A percentile compares a stretch with the other conserved stretches of the same genome.
phyloP scores from a whole-genome alignment of 2,113 vertebrate species.

The Saguinus imperator region DNA sequence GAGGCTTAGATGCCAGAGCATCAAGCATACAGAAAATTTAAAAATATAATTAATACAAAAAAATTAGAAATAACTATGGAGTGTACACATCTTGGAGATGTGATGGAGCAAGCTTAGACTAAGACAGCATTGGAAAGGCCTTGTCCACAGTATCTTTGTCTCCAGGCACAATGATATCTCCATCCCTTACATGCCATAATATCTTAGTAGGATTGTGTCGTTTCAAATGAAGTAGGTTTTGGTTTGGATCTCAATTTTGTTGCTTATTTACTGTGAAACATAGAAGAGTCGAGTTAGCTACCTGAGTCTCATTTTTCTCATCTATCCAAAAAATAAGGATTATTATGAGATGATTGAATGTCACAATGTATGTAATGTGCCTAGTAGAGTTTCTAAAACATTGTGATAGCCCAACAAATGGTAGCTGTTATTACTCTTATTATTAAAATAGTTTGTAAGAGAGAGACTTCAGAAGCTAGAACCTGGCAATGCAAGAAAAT shows the following conservation, averaged over 20 bases:
- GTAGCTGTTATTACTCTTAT: not conserved
- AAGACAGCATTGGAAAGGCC: rapidly evolving
- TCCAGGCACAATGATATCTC: not conserved
- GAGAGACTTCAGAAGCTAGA: not conserved
- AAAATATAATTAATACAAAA: not conserved
- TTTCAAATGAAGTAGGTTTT: not conserved
- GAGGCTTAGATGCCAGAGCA: not conserved
- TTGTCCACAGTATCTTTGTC: not conserved
- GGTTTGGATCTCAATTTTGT: not conserved
- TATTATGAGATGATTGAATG: not conserved
- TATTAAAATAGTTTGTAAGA: not conserved
- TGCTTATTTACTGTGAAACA: not conserved
- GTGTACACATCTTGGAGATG: not conserved
- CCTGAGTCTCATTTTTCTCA: not conserved
- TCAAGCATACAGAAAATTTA: not conserved
- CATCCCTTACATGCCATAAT: not conserved
- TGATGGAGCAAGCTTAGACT: not conserved
- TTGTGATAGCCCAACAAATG: not conserved
- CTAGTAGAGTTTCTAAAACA: not conserved
- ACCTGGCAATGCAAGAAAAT: not conserved
- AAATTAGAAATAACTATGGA: not conserved
- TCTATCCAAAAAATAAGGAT: not conserved
- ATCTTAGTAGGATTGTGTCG: not conserved
- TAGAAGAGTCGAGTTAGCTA: not conserved
- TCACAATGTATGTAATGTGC: not conserved